These are phyloP conservation scores for Thripadectes ignobilis DNA, from an alignment of 2,797 vertebrate species.

Conservation along the genomic window DNA sequence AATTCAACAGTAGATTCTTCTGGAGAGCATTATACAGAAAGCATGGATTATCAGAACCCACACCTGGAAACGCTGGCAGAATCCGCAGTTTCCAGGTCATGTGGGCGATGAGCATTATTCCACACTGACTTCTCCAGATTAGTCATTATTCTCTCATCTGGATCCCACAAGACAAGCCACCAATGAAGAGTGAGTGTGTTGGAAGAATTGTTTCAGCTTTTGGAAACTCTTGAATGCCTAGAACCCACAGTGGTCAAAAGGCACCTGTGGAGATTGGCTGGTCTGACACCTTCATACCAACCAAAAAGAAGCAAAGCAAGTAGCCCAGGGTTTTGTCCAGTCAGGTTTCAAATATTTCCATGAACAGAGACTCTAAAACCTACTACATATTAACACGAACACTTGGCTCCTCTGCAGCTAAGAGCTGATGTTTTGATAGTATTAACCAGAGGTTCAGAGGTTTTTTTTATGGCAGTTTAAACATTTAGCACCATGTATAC, in stretches of 20 bases:
- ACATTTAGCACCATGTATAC: neutral
- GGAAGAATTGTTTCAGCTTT: neutral
- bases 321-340: neutral
- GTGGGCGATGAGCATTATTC: neutral
- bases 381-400: neutral
- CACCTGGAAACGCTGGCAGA: neutral
- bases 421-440: neutral
- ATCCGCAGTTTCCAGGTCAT: neutral
- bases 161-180: neutral
- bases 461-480: neutral
- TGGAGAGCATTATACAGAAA: neutral
- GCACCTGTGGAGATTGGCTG: neutral
- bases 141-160: neutral
- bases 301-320: neutral
- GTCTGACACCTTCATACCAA: neutral
- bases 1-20: neutral
- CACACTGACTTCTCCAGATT: neutral
- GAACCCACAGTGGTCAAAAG: rapidly evolving
- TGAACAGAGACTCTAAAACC: neutral
- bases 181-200: neutral
- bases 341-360: neutral
- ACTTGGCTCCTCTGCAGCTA: neutral
- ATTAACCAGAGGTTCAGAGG: neutral
- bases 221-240: neutral
- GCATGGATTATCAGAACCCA: neutral